Conservation (phyloP, 2,113 vertebrate species). For the Gallinago undulata region DNA sequence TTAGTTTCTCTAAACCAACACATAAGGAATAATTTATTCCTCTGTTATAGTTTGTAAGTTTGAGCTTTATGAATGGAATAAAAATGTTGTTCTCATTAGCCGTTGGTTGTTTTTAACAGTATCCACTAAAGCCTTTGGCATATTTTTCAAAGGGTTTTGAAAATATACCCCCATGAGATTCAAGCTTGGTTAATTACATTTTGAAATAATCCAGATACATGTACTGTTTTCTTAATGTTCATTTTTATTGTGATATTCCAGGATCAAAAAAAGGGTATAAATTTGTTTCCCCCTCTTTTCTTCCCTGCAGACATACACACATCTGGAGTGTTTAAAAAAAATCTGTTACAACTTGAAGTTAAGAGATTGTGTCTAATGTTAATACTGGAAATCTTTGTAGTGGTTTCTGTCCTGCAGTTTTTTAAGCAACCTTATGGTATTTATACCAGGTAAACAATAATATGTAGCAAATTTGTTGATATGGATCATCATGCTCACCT, state of each 20-base stretch:
- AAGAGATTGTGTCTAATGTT: not conserved
- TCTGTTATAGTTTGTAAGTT: not conserved
- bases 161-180: not conserved
- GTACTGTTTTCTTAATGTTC: not conserved
- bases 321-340: not conserved
- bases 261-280: not conserved
- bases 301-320: not conserved
- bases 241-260: not conserved
- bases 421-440: not conserved
- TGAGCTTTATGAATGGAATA: not conserved
- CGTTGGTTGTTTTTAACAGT: not conserved
- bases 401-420: not conserved
- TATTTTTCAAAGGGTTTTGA: not conserved
- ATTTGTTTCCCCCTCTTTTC: not conserved
- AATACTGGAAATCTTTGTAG: not conserved
- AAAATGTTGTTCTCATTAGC: not conserved
- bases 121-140: not conserved
- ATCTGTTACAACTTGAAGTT: not conserved
- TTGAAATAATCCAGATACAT: not conserved
- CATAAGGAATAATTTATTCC: not conserved
- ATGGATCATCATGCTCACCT: not conserved
- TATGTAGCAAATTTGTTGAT: not conserved
- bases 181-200: not conserved
- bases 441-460: not conserved
- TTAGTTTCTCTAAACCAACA: not conserved